Evolutionary conservation across 2,888 invertebrate genomes (phyloP), one percentile per base, ranked within the genome.

Genomic region (Hyles lineata): DNA sequence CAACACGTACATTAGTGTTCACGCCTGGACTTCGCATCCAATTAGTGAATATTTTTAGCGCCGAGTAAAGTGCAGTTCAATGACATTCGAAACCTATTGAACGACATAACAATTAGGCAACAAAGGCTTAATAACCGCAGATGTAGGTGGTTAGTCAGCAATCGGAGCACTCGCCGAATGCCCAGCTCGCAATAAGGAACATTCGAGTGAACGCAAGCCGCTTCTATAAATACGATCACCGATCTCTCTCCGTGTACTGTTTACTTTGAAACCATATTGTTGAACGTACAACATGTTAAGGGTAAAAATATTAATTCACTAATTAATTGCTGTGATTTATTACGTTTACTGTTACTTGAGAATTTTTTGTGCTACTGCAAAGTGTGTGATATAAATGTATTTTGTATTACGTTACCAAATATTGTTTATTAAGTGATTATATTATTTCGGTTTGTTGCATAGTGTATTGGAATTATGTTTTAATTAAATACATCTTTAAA

Each of bases 201-300:
- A 83, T 85, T 89, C 88, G 83, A 90, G 92, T 89, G 91, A 92
- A 90, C 82, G 92, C 87, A 82, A 78, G 76, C 81, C 73, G 81
- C 81, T 80, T 87, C 87, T 92, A 92, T 92, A 92, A 89, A 92
- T 92, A 92, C 86, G 82, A 83, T 76, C 80, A 77, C 77, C 84
- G 76, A 76, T 79, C 79, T 75, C 77, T 71, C 35, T 58, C 69
- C 78, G 74, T 78, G 82, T 79, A 83, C 84, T 86, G 87, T 89
- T 88, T 86, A 83, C 84, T 80, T 73, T 77, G 76, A 77, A 74
- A 85, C 80, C 83, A 85, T 83, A 88, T 91, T 89, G 87, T 89
- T 81, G 82, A 85, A 85, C 82, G 78, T 78, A 76, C 87, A 83
- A 80, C 78, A 91, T 91, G 90, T 80, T 86, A 79, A 89, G 84